Evolutionary conservation across 2,797 vertebrate species (phyloP).

Genomic region (Darevskia mixta): DNA sequence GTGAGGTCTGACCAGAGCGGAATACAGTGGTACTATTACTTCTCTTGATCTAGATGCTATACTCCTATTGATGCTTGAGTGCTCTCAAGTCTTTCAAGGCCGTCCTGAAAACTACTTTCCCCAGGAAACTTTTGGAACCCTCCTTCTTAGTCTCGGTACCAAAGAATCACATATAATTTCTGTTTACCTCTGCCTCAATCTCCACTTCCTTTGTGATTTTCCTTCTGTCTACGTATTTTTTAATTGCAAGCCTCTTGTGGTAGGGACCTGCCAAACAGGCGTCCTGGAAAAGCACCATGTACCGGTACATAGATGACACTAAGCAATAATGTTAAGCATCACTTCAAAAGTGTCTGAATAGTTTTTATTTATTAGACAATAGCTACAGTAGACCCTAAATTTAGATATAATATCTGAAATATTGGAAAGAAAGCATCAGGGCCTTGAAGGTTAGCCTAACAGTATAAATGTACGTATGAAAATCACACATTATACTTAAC

Average conservation of each 20-base stretch:
- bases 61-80: too few relatives aligned
- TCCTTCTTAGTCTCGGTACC: neutral
- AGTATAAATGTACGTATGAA: neutral
- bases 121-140: neutral
- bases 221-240: neutral
- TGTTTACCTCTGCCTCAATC: neutral
- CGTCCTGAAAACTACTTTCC: neutral
- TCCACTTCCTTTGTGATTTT: neutral
- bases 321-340: neutral
- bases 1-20: too few relatives aligned
- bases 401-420: neutral
- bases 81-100: neutral
- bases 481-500: neutral
- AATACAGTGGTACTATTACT: too few relatives aligned
- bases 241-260: neutral
- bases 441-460: neutral
- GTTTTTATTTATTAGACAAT: neutral
- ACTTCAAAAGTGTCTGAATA: neutral
- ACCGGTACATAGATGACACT: neutral
- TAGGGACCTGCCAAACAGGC: neutral
- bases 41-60: too few relatives aligned
- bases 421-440: neutral
- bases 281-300: neutral
- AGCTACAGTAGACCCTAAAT: neutral
- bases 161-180: neutral